Evolutionary conservation across 2,113 vertebrate species (phyloP).

Genomic region (Cyprinodon brontotheroides): DNA sequence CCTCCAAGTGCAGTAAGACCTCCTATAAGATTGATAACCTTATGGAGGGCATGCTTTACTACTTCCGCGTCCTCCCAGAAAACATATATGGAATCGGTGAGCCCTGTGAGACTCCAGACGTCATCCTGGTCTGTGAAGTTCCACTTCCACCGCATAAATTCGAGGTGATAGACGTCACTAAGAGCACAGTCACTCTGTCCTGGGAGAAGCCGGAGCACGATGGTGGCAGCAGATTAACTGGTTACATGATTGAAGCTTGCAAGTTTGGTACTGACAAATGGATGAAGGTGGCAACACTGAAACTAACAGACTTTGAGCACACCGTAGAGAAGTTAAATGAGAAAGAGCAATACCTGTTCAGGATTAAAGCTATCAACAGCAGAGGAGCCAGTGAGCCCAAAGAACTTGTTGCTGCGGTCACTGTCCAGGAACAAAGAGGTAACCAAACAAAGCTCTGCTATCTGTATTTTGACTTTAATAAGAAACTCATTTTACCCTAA

Average conservation of each 20-base stretch:
- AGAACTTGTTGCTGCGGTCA: conserved; percentile 90
- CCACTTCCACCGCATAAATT: conserved; percentile 90
- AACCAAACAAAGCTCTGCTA: conserved; percentile 14
- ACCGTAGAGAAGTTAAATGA: conserved; percentile 95
- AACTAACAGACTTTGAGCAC: conserved; percentile 87
- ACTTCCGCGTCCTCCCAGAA: conserved; percentile 95
- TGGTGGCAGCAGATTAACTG: conserved; percentile 92
- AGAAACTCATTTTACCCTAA: not conserved
- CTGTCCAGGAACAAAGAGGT: conserved; percentile 94
- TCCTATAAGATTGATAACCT: conserved; percentile 90
- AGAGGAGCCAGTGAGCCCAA: conserved; percentile 91
- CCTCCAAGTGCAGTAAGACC: conserved; percentile 95
- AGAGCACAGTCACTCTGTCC: conserved; percentile 89
- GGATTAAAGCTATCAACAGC: conserved; percentile 92
- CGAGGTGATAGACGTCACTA: conserved; percentile 91
- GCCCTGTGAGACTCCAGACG: conserved; percentile 89
- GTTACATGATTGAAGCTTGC: conserved; percentile 94
- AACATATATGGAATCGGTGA: conserved; percentile 97
- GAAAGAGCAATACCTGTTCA: conserved; percentile 93
- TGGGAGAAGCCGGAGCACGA: conserved; percentile 99
- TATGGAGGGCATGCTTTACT: conserved; percentile 93
- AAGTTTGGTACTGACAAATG: conserved; percentile 93
- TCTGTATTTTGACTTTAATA: not conserved
- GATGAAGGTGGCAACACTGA: conserved; percentile 94
- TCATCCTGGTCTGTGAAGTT: conserved; percentile 91